Evolutionary conservation across 2,888 invertebrate genomes (phyloP).

Genomic region (Strigamia maritima): DNA sequence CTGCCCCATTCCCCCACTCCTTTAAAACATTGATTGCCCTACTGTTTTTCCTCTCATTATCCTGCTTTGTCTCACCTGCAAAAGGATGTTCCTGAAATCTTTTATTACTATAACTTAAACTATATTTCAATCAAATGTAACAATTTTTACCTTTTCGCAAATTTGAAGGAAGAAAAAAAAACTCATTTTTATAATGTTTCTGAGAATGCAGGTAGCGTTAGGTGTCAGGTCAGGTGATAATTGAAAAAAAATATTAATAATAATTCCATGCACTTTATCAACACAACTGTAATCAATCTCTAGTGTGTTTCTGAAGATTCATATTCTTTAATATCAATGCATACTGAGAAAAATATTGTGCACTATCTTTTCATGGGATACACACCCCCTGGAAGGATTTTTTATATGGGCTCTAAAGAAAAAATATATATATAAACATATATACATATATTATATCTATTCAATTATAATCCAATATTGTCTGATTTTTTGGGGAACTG

Average conservation of each 20-base stretch:
- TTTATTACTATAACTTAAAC: constrained; percentile 32
- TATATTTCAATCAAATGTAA: constrained; percentile 34
- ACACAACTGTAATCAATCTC: constrained; percentile 31
- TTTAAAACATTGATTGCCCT: constrained; percentile 7
- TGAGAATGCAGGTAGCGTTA: constrained; percentile 24
- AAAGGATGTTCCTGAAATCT: constrained; percentile 32
- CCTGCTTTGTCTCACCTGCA: constrained; percentile 32
- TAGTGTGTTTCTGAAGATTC: constrained; percentile 2
- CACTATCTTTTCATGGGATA: constrained; percentile 13
- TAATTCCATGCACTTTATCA: constrained; percentile 33
- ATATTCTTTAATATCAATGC: constrained; percentile 31
- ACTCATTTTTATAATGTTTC: constrained; percentile 32
- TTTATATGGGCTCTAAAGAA: constrained; percentile 18
- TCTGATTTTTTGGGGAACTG: constrained; percentile 18
- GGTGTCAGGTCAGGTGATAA: constrained; percentile 34
- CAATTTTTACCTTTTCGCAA: constrained; percentile 34
- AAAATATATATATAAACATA: constrained; percentile 17
- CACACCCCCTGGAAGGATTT: constrained; percentile 18
- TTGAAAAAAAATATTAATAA: background rate
- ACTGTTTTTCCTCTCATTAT: background rate
- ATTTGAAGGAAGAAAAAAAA: constrained; percentile 12
- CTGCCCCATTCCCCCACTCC: background rate
- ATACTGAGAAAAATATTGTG: constrained; percentile 21
- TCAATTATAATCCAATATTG: constrained; percentile 30
- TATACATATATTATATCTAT: constrained; percentile 29